Conservation (phyloP, 1,140 invertebrate genomes). For the Idris sp. region DNA sequence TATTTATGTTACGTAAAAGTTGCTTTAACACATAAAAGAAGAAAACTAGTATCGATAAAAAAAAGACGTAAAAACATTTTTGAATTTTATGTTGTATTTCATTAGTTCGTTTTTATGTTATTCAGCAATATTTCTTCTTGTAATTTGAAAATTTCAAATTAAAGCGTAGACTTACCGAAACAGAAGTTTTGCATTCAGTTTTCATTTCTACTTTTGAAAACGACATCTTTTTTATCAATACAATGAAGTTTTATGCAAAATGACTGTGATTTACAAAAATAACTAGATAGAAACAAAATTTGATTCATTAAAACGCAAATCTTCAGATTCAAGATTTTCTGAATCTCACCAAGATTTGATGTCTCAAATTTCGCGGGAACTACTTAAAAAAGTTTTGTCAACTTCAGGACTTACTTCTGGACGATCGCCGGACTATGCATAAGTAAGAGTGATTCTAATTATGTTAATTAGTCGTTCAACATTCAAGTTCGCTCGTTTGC, state of each 20-base stretch:
- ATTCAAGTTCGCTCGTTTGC: slow-evolving; percentile 62
- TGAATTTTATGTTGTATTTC: no score
- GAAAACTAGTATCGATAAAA: no score
- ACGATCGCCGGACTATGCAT: slow-evolving; percentile 57
- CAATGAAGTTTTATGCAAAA: no score
- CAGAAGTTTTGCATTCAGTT: slow-evolving; percentile 16
- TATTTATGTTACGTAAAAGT: no score
- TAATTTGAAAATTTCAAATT: no score
- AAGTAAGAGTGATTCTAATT: slow-evolving; percentile 69
- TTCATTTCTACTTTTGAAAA: no score
- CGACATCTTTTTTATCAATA: slow-evolving; percentile 32
- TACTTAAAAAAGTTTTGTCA: slow-evolving; percentile 64
- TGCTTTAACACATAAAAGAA: no score
- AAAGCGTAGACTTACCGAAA: no score
- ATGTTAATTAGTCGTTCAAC: slow-evolving; percentile 68
- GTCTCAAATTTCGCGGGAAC: slow-evolving; percentile 40
- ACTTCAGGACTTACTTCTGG: slow-evolving; percentile 57
- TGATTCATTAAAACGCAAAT: slow-evolving; percentile 51
- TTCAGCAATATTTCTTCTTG: no score
- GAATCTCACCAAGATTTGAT: slow-evolving; percentile 35
- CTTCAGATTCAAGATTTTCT: slow-evolving; percentile 17
- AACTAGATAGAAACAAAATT: slow-evolving; percentile 35
- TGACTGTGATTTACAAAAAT: background rate
- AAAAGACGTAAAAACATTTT: no score
- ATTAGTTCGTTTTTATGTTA: no score